Conservation (phyloP, 1,140 invertebrate species). For the Zaprionus ghesquierei region DNA sequence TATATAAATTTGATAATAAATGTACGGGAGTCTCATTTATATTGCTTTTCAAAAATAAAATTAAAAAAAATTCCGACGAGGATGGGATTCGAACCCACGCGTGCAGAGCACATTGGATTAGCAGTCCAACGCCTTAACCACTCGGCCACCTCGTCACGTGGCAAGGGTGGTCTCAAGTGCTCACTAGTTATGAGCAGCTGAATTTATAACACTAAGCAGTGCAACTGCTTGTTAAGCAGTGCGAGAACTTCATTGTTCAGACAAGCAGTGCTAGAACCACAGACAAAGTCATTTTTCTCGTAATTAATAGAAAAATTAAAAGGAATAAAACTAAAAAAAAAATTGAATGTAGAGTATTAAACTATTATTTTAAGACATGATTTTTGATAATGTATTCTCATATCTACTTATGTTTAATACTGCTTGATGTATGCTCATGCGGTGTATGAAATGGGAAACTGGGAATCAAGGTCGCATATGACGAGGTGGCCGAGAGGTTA, state of each 20-base stretch:
- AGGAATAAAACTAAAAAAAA: no score
- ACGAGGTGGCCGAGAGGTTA: slow-evolving; percentile 95
- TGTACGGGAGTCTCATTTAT: not conserved
- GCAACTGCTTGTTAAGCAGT: slow-evolving; percentile 4
- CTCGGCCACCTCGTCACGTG: slow-evolving; percentile 89
- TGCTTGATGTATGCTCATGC: not conserved
- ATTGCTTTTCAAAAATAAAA: not conserved
- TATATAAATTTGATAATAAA: not conserved
- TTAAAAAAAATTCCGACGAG: slow-evolving; percentile 85
- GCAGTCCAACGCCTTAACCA: slow-evolving; percentile 95
- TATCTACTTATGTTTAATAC: not conserved
- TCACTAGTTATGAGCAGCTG: not conserved
- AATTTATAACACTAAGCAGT: slow-evolving; percentile 4
- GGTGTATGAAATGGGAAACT: slow-evolving; percentile 15
- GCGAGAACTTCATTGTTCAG: not conserved
- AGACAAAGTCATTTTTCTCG: no score
- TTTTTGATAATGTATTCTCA: not conserved
- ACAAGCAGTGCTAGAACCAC: not conserved
- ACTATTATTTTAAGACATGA: not conserved
- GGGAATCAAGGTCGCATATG: slow-evolving; percentile 5
- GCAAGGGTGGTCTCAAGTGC: not conserved
- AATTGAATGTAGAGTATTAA: not conserved
- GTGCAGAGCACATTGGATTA: slow-evolving; percentile 89
- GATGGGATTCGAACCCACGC: slow-evolving; percentile 95
- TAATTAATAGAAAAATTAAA: no score